Evolutionary conservation across 2,113 vertebrate species (phyloP).

Genomic region (Cervus canadensis): DNA sequence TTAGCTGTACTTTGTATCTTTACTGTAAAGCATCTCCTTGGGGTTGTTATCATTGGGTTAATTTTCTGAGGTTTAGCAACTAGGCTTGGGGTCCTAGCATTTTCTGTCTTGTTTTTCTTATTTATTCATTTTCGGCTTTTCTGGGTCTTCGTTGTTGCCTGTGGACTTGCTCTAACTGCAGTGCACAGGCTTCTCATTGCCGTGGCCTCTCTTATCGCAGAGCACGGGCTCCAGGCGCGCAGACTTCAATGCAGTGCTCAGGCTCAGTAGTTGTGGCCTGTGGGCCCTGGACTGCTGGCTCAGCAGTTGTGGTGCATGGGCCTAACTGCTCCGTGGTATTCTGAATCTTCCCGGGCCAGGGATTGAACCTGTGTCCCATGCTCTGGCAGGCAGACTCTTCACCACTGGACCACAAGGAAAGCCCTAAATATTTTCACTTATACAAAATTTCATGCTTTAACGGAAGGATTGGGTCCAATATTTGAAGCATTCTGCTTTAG

Average conservation of each 20-base stretch:
- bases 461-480: neutral
- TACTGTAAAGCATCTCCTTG: neutral
- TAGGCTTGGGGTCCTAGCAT: neutral
- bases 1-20: neutral
- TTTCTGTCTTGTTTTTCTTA: neutral
- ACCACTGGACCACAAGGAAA: neutral
- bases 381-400: neutral
- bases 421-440: neutral
- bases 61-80: neutral
- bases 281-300: neutral
- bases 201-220: neutral
- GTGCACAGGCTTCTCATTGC: neutral
- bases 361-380: neutral
- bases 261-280: neutral
- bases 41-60: neutral
- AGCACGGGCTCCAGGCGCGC: accelerated
- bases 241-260: neutral
- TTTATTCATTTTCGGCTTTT: neutral
- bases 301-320: accelerated
- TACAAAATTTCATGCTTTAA: neutral
- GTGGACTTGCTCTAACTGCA: neutral
- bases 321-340: neutral
- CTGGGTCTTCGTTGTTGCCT: neutral
- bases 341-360: accelerated
- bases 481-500: neutral